Base-by-base conservation (phyloP, 2,888 invertebrate genomes). In the Dexiosoma caninum region DNA sequence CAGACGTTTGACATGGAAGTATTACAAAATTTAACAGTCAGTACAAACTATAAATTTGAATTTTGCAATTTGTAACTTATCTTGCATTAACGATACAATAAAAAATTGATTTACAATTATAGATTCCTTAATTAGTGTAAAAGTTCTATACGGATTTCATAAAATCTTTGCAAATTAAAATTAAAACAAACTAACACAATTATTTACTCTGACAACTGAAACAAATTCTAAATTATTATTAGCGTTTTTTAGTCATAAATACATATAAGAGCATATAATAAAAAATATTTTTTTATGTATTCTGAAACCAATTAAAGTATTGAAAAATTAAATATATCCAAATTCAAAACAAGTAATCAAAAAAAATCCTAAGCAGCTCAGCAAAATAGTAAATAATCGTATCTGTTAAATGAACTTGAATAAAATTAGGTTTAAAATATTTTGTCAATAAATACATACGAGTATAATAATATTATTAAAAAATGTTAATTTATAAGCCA, bases 191-290 rank as follows among this genome's bases (percentile, higher is more conserved):
- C 35, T 44, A 14, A 42, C 75, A 64, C 59, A 75, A 79, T 75
- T 79, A 75, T 79, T 79, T 75, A 75, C 74, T 79, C 69, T 53
- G 44, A 75, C 57, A 75, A 79, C 74, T 79, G 69, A 79, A 75
- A 70, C 64, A 70, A 70, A 79, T 79, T 79, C 79, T 79, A 79
- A 79, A 79, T 75, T 75, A 79, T 70, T 75, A 70, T 70, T 79
- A 79, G 70, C 74, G 59, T 57, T 70, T 64, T 78, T 37, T 57
- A 74, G 62, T 19, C 16, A 49, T 60, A 60, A 14, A 30, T 5
- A 51, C 55, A 74, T 5, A 51, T 62, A 74, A 64, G 32, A 57
- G 57, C 12, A 64, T 57, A 16, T 53, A 60, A 37, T 12, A 51
- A 44, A 69, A 9, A 44, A 40, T 66, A 14, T 30, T 78, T 67